phyloP scores from a whole-genome alignment of 2,888 invertebrate species.

The Portevinia maculata region DNA sequence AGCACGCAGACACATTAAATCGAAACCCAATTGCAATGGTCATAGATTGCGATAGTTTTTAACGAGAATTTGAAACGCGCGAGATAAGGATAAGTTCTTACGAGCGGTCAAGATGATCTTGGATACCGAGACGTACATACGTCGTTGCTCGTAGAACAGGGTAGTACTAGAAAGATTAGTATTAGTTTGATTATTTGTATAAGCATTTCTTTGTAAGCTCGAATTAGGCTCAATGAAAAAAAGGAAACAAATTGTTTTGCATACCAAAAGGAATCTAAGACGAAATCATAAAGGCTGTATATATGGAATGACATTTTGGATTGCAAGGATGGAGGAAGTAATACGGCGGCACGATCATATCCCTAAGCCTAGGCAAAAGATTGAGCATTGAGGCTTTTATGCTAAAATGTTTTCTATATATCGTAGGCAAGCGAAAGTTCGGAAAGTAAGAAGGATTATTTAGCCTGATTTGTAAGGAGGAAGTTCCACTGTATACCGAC shows the following conservation, averaged over 20 bases:
- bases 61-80: not conserved
- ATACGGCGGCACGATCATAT: conserved; percentile 11
- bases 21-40: not conserved
- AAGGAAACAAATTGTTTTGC: not conserved
- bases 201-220: conserved; percentile 11
- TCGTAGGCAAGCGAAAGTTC: conserved; percentile 2
- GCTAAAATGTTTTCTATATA: conserved; percentile 19
- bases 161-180: too few relatives aligned
- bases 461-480: not conserved
- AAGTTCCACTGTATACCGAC: conserved; percentile 1
- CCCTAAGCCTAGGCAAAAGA: conserved; percentile 4
- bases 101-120: not conserved
- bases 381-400: not conserved
- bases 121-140: too few relatives aligned
- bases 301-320: conserved; percentile 8
- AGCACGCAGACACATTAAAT: conserved; percentile 18
- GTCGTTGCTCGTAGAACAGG: not conserved
- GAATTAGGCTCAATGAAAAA: too few relatives aligned
- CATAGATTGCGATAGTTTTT: not conserved
- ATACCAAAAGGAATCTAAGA: conserved; percentile 1
- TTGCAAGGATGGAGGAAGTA: conserved; percentile 21
- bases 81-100: not conserved
- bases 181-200: too few relatives aligned
- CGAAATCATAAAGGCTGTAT: not conserved
- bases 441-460: conserved; percentile 13